Conservation (phyloP, 2,113 vertebrate species). For the Panthera uncia region DNA sequence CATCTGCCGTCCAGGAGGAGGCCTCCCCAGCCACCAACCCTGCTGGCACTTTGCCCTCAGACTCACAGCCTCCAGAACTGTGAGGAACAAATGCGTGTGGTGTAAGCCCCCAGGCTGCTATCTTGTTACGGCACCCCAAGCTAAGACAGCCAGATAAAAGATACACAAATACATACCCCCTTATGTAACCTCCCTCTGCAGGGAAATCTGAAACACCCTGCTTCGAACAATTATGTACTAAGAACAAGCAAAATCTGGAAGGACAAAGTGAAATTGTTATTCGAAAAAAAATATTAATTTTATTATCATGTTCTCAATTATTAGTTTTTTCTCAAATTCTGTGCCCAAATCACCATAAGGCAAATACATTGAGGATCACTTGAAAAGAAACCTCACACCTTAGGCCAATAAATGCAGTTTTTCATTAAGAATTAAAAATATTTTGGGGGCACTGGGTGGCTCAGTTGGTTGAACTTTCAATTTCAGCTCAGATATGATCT, state of each 20-base stretch:
- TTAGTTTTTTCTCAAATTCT: not conserved
- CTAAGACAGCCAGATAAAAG: not conserved
- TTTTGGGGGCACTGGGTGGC: too few relatives aligned
- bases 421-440: not conserved
- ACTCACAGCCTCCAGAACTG: not conserved
- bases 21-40: too few relatives aligned
- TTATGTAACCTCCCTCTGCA: too few relatives aligned
- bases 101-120: accelerated
- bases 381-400: not conserved
- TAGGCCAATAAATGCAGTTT: not conserved
- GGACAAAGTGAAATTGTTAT: not conserved
- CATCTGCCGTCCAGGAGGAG: accelerated
- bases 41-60: accelerated
- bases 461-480: too few relatives aligned
- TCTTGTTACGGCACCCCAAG: not conserved
- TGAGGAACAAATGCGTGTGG: not conserved
- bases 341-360: not conserved
- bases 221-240: not conserved
- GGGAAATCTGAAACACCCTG: not conserved
- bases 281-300: not conserved
- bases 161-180: not conserved
- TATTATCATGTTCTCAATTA: not conserved
- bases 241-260: not conserved
- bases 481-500: too few relatives aligned
- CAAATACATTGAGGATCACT: not conserved